phyloP scores from a whole-genome alignment of 2,888 invertebrate genomes.

The Nephrotoma appendiculata region DNA sequence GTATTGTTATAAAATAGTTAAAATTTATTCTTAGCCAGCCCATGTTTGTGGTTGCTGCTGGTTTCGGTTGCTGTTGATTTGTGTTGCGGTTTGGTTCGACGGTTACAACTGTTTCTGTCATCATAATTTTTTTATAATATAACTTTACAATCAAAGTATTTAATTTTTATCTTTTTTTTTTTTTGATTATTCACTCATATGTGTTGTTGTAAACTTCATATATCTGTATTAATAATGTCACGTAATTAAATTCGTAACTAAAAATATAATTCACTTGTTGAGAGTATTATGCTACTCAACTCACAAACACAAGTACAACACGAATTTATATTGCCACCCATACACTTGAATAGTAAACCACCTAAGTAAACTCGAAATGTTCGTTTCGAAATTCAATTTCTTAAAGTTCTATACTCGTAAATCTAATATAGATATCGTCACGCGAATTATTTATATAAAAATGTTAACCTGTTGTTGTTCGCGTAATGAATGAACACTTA shows the following conservation, averaged over 20 bases:
- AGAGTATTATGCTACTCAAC: neutral
- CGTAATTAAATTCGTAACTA: neutral
- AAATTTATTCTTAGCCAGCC: constrained; percentile 62
- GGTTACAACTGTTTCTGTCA: constrained; percentile 72
- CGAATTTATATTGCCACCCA: neutral
- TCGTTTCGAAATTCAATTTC: neutral
- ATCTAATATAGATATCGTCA: neutral
- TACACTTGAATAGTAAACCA: neutral
- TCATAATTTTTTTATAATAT: constrained; percentile 21
- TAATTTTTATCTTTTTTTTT: neutral
- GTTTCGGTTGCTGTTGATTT: constrained; percentile 24
- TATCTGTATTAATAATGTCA: neutral
- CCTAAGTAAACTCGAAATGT: neutral
- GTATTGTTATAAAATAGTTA: constrained; percentile 65
- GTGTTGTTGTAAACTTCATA: neutral
- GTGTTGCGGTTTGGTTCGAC: constrained; percentile 47
- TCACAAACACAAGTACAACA: neutral
- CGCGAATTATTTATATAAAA: neutral
- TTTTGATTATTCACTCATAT: neutral
- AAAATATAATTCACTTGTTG: neutral
- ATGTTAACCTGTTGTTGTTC: neutral
- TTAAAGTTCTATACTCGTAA: neutral
- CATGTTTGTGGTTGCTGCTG: constrained; percentile 31
- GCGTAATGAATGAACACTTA: neutral
- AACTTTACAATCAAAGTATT: neutral